A percentile compares a stretch with the other conserved stretches of the same genome.
Conservation (phyloP, 2,888 invertebrate genomes). For the Coecobrya sp. region DNA sequence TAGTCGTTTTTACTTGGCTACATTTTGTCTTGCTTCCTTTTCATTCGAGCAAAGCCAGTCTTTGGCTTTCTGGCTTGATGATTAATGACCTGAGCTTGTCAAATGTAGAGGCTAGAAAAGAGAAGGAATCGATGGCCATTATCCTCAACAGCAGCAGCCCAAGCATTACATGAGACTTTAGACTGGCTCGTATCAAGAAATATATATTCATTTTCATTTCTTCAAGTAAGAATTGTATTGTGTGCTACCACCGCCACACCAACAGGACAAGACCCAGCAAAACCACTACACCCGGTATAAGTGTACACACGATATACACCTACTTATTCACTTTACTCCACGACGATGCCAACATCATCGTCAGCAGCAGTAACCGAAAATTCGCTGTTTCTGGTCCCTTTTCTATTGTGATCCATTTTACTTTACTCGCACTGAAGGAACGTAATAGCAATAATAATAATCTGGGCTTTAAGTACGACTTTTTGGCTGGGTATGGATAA, state of each 20-base stretch:
- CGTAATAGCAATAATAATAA: slow-evolving; percentile 56
- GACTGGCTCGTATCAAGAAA: slow-evolving; percentile 64
- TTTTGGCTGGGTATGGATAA: slow-evolving; percentile 61
- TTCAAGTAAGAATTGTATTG: slow-evolving; percentile 50
- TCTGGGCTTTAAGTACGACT: slow-evolving; percentile 57
- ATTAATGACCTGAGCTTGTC: slow-evolving; percentile 86
- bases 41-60: slow-evolving; percentile 64
- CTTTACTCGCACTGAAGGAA: not conserved
- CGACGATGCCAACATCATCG: slow-evolving; percentile 26
- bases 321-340: slow-evolving; percentile 4
- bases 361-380: slow-evolving; percentile 57
- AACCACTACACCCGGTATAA: not conserved
- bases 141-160: slow-evolving; percentile 62
- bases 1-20: slow-evolving; percentile 58
- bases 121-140: slow-evolving; percentile 85
- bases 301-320: not conserved
- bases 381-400: slow-evolving; percentile 22
- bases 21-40: slow-evolving; percentile 75
- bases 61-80: slow-evolving; percentile 82
- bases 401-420: slow-evolving; percentile 20
- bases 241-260: slow-evolving; percentile 18
- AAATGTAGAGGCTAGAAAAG: slow-evolving; percentile 84
- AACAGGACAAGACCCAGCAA: not conserved
- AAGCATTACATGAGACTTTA: slow-evolving; percentile 67
- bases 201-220: slow-evolving; percentile 76